Conservation (phyloP, 2,113 vertebrate species). For the Coptodon rendalli region DNA sequence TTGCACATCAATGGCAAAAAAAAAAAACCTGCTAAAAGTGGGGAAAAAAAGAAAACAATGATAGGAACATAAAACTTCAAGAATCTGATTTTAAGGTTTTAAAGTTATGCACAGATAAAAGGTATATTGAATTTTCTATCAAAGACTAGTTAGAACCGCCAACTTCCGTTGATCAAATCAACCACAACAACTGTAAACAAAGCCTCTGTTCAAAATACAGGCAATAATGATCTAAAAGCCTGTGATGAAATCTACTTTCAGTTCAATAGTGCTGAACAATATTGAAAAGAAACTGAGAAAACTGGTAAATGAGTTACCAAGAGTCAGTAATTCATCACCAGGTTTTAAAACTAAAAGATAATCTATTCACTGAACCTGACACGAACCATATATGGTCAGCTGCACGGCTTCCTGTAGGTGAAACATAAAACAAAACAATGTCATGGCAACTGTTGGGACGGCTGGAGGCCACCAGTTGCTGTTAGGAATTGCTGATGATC, state of each 20-base stretch:
- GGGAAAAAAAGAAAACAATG: not conserved
- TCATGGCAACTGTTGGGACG: conserved; percentile 53
- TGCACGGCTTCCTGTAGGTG: conserved; percentile 33
- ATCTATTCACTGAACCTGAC: conserved; percentile 49
- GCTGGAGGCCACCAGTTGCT: conserved; percentile 66
- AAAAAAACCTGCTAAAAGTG: not conserved
- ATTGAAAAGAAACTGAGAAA: conserved; percentile 12
- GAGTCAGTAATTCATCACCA: conserved; percentile 52
- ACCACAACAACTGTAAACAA: conserved; percentile 21
- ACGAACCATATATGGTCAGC: conserved; percentile 28
- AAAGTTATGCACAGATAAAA: not conserved
- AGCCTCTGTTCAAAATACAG: not conserved
- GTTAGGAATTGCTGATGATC: conserved; percentile 64
- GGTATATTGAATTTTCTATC: conserved; percentile 9
- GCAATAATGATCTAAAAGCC: not conserved
- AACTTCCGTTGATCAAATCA: not conserved
- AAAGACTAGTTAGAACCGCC: not conserved
- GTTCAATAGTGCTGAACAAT: not conserved
- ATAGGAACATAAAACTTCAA: not conserved
- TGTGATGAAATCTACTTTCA: conserved; percentile 10
- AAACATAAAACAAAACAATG: conserved; percentile 50
- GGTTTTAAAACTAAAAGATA: conserved; percentile 53
- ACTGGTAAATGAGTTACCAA: conserved; percentile 63
- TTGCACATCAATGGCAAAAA: conserved; percentile 26
- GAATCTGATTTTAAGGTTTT: no score